Percentiles rank a stretch among this genome's conserved stretches.
These are phyloP conservation scores for Umimayanthus chanpuru DNA, from an alignment of 92 coral and sea anemone genomes.

Conservation along the genomic window DNA sequence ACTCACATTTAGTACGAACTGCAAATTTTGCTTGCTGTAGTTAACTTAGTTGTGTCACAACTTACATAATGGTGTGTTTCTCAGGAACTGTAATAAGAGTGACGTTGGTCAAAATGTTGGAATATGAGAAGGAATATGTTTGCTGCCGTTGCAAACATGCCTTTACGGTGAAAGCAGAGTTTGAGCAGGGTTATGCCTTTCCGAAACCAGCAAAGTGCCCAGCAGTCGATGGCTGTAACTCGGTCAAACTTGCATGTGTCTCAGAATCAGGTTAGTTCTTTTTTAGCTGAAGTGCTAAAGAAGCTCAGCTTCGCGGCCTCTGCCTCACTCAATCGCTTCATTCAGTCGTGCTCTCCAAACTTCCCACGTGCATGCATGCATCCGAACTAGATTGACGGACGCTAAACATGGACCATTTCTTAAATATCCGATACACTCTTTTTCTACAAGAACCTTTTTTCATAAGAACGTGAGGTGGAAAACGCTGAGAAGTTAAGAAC, in stretches of 20 bases:
- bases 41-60: neutral
- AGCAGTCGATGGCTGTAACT: conserved; percentile 77
- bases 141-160: conserved; percentile 87
- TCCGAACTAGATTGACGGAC: too few relatives aligned
- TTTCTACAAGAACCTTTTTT: too few relatives aligned
- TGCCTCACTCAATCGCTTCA: too few relatives aligned
- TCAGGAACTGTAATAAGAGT: conserved; percentile 92
- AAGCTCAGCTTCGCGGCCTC: too few relatives aligned
- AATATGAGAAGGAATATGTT: conserved; percentile 86
- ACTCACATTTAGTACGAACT: too few relatives aligned
- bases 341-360: too few relatives aligned
- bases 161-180: conserved; percentile 86
- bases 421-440: too few relatives aligned
- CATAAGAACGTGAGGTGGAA: too few relatives aligned
- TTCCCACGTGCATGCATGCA: too few relatives aligned
- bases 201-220: conserved; percentile 93
- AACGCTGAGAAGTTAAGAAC: too few relatives aligned
- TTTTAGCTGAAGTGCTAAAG: neutral
- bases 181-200: conserved; percentile 88
- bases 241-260: conserved; percentile 77
- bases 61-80: neutral
- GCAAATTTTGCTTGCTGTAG: neutral
- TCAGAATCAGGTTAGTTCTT: conserved; percentile 81
- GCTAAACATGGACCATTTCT: too few relatives aligned
- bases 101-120: conserved; percentile 83